Base-by-base conservation (phyloP, 1,140 invertebrate species). In the Oedothorax gibbosus region DNA sequence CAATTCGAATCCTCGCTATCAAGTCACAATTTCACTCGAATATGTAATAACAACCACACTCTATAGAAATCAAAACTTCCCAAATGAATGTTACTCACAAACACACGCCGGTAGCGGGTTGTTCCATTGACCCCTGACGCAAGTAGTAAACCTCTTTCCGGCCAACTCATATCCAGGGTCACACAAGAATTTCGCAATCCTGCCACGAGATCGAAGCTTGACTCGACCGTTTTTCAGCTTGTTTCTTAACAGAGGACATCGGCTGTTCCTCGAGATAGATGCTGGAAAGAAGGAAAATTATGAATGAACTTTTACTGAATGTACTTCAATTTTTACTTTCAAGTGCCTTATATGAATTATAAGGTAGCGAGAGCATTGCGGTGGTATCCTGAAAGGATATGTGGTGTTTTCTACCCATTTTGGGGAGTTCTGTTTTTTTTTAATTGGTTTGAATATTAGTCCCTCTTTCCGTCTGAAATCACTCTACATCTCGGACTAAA, bases 101-200 rank as follows among this genome's bases (percentile, higher is more conserved):
- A 93, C 92, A 89, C 94, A 94, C 62, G 93, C 90, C 0, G 94
- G 93, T 8, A 89, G 86, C 6, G 91, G 91, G 8, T 91, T 91
- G 75, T 93, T 92, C 93, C 93, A 94, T 7, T 89, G 83, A 5
- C 92, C 92, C 50, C 90, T 87, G 18, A 91, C 86, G 86, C 94
- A 95, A 11, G 91, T 93, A 0, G 93, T 90, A 87, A 92, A 93
- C 81, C 90, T 91, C 87, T 93, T 92, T 6, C 94, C 94, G 7
- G 94, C 90, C 18, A 94, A 90, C 57, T 90, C 90, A 88, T 91
- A 94, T 3, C 91, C 90, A 4, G 89, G 86, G 54, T 88, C 87
- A 88, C 94, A 94, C 14, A 87, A 88, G 88, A 92, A 94, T 87
- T 91, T 92, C 15, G 91, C 90, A 6, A 93, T 89, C 68, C 91